Percentiles rank a stretch among this genome's conserved stretches.
Conservation (phyloP, 1,140 invertebrate species). For the Cyrtorhinus lividipennis region DNA sequence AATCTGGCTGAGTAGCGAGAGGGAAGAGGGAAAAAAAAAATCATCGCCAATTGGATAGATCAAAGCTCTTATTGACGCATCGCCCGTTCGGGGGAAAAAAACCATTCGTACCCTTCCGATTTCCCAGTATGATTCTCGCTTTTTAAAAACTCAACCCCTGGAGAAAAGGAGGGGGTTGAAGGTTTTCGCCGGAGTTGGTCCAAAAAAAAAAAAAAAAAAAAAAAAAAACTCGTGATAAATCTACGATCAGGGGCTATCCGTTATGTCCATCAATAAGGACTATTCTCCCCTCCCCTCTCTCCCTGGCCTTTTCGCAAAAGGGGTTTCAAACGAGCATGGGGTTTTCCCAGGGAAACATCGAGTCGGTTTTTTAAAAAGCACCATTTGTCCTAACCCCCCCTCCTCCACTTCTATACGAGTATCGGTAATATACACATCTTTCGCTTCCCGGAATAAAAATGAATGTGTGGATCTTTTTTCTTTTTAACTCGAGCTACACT, state of each 20-base stretch:
- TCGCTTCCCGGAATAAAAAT: conserved; percentile 11
- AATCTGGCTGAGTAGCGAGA: too few relatives aligned
- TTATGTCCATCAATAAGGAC: conserved; percentile 15
- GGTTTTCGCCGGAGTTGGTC: not conserved
- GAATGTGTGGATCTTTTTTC: conserved; percentile 10
- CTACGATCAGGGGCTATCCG: conserved; percentile 16
- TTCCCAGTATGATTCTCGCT: not conserved
- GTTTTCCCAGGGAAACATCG: not conserved
- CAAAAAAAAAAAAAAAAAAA: too few relatives aligned
- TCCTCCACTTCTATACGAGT: not conserved
- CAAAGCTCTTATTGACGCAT: conserved; percentile 16
- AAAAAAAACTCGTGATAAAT: conserved; percentile 12
- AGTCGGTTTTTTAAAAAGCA: conserved; percentile 8
- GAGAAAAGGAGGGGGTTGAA: not conserved
- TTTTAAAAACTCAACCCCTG: not conserved
- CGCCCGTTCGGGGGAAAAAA: conserved; percentile 3
- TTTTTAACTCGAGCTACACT: not conserved
- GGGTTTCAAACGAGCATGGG: not conserved
- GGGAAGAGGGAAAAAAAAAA: conserved; percentile 5
- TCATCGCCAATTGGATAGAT: conserved; percentile 11
- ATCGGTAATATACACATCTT: conserved; percentile 16
- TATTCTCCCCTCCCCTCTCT: not conserved
- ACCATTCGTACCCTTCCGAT: not conserved
- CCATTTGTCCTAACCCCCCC: conserved; percentile 1
- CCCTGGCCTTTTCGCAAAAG: too few relatives aligned